Conservation (phyloP, 2,113 vertebrate genomes). For the Naja naja region DNA sequence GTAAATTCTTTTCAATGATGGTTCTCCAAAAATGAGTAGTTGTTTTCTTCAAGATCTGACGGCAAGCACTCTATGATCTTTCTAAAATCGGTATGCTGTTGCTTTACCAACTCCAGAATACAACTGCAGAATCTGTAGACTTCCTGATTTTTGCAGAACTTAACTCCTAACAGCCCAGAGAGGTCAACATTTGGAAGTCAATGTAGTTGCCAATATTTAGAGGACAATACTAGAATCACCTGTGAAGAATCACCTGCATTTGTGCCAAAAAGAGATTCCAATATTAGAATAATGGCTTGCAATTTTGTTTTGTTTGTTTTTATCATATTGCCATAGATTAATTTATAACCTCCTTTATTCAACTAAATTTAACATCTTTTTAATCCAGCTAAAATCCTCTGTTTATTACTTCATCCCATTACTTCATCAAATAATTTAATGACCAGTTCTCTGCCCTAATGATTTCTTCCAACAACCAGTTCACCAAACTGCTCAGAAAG, state of each 20-base stretch:
- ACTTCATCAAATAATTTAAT: too few relatives aligned
- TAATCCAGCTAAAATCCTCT: neutral
- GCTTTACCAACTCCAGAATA: neutral
- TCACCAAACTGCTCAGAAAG: too few relatives aligned
- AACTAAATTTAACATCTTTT: neutral
- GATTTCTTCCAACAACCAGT: too few relatives aligned
- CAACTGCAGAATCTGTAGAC: neutral
- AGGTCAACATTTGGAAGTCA: neutral
- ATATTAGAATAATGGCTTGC: neutral
- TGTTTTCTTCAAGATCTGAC: neutral
- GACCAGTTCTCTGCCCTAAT: too few relatives aligned
- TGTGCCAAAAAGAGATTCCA: neutral
- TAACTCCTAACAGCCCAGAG: neutral
- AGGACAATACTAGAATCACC: neutral
- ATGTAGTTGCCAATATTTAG: neutral
- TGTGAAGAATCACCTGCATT: neutral
- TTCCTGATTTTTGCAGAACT: neutral
- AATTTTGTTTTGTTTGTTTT: neutral
- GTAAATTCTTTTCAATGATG: neutral
- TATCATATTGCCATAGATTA: neutral
- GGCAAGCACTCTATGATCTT: neutral
- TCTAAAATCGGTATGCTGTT: neutral
- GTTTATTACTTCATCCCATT: neutral
- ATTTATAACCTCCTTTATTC: neutral
- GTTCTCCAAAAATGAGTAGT: neutral